phyloP scores from a whole-genome alignment of 2,888 invertebrate species.

The Synanthedon formicaeformis region DNA sequence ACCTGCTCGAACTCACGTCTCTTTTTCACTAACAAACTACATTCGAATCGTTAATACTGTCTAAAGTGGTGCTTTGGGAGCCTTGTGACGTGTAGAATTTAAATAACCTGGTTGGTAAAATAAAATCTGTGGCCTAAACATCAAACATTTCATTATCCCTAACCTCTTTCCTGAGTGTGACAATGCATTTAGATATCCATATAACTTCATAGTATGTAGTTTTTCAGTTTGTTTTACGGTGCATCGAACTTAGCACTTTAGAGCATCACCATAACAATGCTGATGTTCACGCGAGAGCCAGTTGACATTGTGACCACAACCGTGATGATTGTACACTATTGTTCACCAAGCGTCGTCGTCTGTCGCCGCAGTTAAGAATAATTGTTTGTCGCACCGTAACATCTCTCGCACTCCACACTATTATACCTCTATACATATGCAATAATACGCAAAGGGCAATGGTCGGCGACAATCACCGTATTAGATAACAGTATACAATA shows the following conservation, averaged over 20 bases:
- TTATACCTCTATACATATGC: neutral
- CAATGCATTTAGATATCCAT: no score
- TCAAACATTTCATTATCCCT: no score
- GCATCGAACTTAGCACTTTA: constrained; percentile 41
- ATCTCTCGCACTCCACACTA: neutral
- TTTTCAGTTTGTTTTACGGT: constrained; percentile 47
- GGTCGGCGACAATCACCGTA: constrained; percentile 20
- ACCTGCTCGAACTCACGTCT: constrained; percentile 50
- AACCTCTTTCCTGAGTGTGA: no score
- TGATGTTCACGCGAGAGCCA: constrained; percentile 47
- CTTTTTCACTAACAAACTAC: constrained; percentile 50
- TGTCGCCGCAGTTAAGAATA: constrained; percentile 30
- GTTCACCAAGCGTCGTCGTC: constrained; percentile 20
- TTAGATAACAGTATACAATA: constrained; percentile 31
- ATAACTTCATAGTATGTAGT: constrained; percentile 5
- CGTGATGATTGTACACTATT: constrained; percentile 58
- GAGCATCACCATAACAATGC: constrained; percentile 61
- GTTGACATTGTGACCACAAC: constrained; percentile 51
- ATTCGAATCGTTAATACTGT: constrained; percentile 52
- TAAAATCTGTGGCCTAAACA: no score
- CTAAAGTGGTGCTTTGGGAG: constrained; percentile 41
- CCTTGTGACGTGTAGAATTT: constrained; percentile 47
- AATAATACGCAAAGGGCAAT: constrained; percentile 24
- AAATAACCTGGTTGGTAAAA: constrained; percentile 19
- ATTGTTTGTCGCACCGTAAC: constrained; percentile 15